These are phyloP conservation scores for Enteromius unitaeniatus DNA, from an alignment of 2,797 vertebrate species.

Conservation along the genomic window DNA sequence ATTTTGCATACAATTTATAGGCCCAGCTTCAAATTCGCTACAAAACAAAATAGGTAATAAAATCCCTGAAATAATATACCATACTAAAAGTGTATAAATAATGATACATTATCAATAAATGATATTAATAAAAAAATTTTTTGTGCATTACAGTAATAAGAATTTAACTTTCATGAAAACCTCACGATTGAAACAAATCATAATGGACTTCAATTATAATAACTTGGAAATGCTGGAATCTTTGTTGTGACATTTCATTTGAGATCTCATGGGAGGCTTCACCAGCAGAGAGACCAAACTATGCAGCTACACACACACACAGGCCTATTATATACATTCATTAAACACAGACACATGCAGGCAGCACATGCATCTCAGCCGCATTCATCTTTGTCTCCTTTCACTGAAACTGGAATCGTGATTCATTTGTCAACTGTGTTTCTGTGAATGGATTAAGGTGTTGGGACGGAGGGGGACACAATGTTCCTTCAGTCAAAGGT, in stretches of 20 bases:
- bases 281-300: conserved; percentile 5
- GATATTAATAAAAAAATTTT: background rate
- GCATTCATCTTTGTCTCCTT: conserved; percentile 22
- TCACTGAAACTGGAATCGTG: conserved; percentile 10
- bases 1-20: background rate
- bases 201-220: background rate
- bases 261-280: background rate
- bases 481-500: conserved; percentile 23
- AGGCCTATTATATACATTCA: conserved; percentile 2
- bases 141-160: background rate
- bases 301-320: background rate
- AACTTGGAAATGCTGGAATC: conserved; percentile 6
- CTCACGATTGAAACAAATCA: background rate
- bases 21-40: background rate
- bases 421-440: conserved; percentile 39
- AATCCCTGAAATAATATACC: background rate
- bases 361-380: background rate
- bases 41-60: background rate
- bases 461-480: conserved; percentile 34
- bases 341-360: conserved; percentile 1
- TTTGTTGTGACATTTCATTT: conserved; percentile 19
- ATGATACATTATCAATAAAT: background rate
- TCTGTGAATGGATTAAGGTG: conserved; percentile 57
- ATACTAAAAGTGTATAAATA: background rate
- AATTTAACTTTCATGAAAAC: background rate